Conservation (phyloP, 1,140 invertebrate species). For the Drosophila ambigua region DNA sequence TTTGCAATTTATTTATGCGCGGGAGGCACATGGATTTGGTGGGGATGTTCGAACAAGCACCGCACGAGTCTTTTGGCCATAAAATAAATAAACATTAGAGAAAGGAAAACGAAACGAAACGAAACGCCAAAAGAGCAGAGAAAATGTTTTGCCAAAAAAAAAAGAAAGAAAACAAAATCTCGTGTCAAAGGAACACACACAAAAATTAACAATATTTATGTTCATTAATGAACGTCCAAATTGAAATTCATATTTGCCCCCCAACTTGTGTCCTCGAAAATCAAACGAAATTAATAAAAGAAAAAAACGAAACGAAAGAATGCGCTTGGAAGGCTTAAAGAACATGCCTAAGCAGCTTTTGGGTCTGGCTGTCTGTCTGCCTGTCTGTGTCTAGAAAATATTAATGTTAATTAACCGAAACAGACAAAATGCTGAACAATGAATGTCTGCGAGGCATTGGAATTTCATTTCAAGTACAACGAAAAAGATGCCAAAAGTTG, state of each 20-base stretch:
- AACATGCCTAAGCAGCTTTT: slow-evolving; percentile 7
- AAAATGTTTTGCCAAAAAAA: slow-evolving; percentile 28
- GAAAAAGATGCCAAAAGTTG: slow-evolving; percentile 14
- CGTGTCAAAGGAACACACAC: slow-evolving; percentile 27
- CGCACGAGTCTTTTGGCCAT: slow-evolving; percentile 29
- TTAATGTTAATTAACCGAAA: slow-evolving; percentile 47
- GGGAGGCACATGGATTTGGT: slow-evolving; percentile 7
- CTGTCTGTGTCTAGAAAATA: slow-evolving; percentile 32
- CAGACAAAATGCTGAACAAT: slow-evolving; percentile 17
- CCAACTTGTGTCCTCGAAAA: slow-evolving; percentile 52
- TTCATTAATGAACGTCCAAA: slow-evolving; percentile 44
- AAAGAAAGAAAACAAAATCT: slow-evolving; percentile 12
- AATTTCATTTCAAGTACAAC: slow-evolving; percentile 21
- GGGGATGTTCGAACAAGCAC: neutral
- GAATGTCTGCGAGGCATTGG: slow-evolving; percentile 48
- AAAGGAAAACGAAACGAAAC: slow-evolving; percentile 2
- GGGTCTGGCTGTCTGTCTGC: slow-evolving; percentile 11
- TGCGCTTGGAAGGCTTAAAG: slow-evolving; percentile 2
- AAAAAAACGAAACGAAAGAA: neutral
- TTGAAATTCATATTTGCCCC: slow-evolving; percentile 32
- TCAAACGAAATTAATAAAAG: slow-evolving; percentile 27
- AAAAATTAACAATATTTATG: slow-evolving; percentile 43
- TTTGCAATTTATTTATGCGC: slow-evolving; percentile 37
- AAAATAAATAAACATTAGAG: slow-evolving; percentile 46
- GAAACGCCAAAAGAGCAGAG: neutral